These are phyloP conservation scores for Sebastes taczanowskii DNA, from an alignment of 2,797 vertebrate species.

Conservation along the genomic window DNA sequence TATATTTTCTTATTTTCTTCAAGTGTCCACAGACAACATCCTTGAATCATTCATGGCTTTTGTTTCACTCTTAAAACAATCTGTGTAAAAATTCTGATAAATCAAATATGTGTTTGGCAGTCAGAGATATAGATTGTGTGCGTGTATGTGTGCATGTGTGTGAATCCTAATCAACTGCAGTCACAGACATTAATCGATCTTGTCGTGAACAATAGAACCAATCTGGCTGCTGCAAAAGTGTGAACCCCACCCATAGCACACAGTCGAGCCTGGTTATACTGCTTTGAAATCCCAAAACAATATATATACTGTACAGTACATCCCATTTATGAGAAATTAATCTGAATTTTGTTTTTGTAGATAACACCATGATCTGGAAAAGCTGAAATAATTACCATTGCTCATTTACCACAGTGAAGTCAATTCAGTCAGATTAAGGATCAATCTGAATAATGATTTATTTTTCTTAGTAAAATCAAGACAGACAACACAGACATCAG, in stretches of 20 bases:
- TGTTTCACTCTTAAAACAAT: background rate
- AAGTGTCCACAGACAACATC: background rate
- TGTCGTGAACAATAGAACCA: slow-evolving; percentile 41
- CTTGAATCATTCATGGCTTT: background rate
- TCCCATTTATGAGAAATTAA: background rate
- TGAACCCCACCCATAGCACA: slow-evolving; percentile 32
- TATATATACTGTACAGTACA: background rate
- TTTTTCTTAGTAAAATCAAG: background rate
- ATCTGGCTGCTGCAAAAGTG: slow-evolving; percentile 28
- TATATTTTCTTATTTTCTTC: background rate
- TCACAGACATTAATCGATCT: slow-evolving; percentile 39
- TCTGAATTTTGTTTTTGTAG: background rate
- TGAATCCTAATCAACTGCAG: slow-evolving; percentile 6
- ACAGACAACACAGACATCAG: slow-evolving; percentile 4
- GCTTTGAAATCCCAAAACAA: background rate
- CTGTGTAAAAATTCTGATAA: background rate
- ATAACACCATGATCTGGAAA: background rate
- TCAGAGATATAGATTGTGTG: background rate
- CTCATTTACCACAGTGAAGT: background rate
- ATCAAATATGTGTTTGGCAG: background rate
- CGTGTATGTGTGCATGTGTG: background rate
- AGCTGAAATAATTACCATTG: background rate
- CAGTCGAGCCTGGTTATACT: background rate
- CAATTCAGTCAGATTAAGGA: slow-evolving; percentile 3
- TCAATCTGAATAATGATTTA: background rate